A percentile compares a stretch with the other conserved stretches of the same genome.
These are phyloP conservation scores for Temnothorax unifasciatus DNA, from an alignment of 2,888 invertebrate species.

Conservation along the genomic window DNA sequence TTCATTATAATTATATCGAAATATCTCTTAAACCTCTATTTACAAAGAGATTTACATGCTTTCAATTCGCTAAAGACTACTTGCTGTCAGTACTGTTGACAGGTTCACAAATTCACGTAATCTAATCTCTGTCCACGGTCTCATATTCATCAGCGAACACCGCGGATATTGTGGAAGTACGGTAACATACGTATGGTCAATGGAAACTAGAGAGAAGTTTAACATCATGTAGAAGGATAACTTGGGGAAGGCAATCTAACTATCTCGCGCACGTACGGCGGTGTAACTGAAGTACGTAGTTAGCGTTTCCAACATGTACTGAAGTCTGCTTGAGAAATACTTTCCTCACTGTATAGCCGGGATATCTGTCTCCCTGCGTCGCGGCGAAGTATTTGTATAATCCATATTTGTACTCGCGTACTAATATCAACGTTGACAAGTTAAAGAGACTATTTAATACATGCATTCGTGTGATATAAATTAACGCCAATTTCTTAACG, in stretches of 20 bases:
- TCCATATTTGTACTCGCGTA: not conserved
- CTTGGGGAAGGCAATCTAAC: constrained; percentile 77
- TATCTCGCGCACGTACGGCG: constrained; percentile 72
- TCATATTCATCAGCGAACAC: constrained; percentile 62
- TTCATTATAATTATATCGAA: not conserved
- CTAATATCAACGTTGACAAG: not conserved
- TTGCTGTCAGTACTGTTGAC: constrained; percentile 3
- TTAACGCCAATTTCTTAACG: not conserved
- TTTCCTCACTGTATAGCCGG: constrained; percentile 60
- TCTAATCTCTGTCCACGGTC: constrained; percentile 43
- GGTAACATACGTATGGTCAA: constrained; percentile 68
- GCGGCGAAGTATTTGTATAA: not conserved
- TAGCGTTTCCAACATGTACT: constrained; percentile 64
- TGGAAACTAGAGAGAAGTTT: constrained; percentile 59
- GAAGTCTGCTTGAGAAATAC: constrained; percentile 68
- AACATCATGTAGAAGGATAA: constrained; percentile 72
- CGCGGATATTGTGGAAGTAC: constrained; percentile 66
- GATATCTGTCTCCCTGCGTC: constrained; percentile 59
- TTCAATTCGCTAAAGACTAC: not conserved
- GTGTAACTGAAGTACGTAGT: constrained; percentile 71
- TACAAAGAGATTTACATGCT: not conserved
- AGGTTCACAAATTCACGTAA: constrained; percentile 57
- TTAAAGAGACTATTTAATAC: not conserved
- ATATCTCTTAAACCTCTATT: not conserved
- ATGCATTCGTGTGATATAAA: not conserved